A percentile compares a stretch with the other conserved stretches of the same genome.
These are phyloP conservation scores for Anthopleura xanthogrammica DNA, from an alignment of 92 coral and sea anemone genomes.

Conservation along the genomic window DNA sequence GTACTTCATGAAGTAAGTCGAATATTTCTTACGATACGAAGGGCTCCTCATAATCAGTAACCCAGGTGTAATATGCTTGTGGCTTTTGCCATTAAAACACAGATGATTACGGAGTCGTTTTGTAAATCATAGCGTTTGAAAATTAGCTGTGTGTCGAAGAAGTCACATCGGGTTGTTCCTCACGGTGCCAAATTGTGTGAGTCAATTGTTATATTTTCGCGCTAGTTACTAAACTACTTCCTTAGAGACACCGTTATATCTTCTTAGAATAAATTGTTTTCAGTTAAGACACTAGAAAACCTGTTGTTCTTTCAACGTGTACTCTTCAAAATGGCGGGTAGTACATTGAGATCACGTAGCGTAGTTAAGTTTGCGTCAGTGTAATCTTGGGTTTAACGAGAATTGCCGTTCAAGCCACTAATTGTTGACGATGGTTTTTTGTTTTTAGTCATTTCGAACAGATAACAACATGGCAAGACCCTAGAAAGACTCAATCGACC, in stretches of 20 bases:
- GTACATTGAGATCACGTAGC: constrained; percentile 31
- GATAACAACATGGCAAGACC: constrained; percentile 95
- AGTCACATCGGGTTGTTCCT: background rate
- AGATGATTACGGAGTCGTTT: constrained; percentile 19
- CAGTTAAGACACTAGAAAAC: constrained; percentile 35
- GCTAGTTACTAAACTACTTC: constrained; percentile 17
- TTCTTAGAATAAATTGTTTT: constrained; percentile 24
- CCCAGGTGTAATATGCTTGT: constrained; percentile 1
- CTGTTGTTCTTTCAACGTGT: constrained; percentile 61
- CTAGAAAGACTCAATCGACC: constrained; percentile 95
- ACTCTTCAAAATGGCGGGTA: constrained; percentile 83
- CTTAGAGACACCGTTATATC: constrained; percentile 10
- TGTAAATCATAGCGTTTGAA: constrained; percentile 29
- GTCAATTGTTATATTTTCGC: background rate
- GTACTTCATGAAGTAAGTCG: constrained; percentile 96
- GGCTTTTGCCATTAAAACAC: constrained; percentile 3
- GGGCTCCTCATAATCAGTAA: background rate
- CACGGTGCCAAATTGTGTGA: background rate
- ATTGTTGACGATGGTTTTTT: constrained; percentile 39
- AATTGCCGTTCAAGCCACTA: background rate
- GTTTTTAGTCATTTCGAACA: constrained; percentile 89
- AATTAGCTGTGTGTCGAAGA: constrained; percentile 20
- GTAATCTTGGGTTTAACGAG: background rate
- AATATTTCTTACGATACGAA: background rate
- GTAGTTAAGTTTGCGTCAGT: background rate